Percentiles rank a stretch among this genome's conserved stretches.
phyloP scores from a whole-genome alignment of 2,797 vertebrate species.

The Synaphobranchus kaupii region DNA sequence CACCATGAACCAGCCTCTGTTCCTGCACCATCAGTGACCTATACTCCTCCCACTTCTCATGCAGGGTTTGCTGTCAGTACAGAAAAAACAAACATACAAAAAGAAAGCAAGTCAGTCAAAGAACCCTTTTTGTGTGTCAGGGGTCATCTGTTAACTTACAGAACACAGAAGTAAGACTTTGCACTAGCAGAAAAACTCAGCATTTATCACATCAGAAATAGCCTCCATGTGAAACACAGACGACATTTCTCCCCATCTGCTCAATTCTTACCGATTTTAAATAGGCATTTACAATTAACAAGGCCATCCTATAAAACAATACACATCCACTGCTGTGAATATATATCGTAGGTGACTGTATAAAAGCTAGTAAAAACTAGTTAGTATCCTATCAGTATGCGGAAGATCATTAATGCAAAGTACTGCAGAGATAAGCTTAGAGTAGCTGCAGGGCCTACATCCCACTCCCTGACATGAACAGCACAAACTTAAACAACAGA shows the following conservation, averaged over 20 bases:
- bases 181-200: neutral
- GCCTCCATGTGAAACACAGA: neutral
- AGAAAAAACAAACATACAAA: neutral
- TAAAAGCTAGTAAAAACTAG: neutral
- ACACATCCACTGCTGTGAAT: neutral
- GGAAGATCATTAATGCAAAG: neutral
- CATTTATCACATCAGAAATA: neutral
- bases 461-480: neutral
- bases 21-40: slow-evolving; percentile 92
- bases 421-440: neutral
- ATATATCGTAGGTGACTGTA: neutral
- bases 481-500: neutral
- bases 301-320: neutral
- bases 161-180: neutral
- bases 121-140: neutral
- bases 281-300: neutral
- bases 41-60: slow-evolving; percentile 96
- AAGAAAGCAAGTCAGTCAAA: neutral
- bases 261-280: neutral
- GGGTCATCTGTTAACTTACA: neutral
- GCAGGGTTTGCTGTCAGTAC: slow-evolving; percentile 85
- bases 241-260: neutral
- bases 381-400: neutral
- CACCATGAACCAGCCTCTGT: slow-evolving; percentile 89
- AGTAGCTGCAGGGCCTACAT: neutral